Conservation (phyloP, 2,888 invertebrate species). For the Cephus nigrinus region DNA sequence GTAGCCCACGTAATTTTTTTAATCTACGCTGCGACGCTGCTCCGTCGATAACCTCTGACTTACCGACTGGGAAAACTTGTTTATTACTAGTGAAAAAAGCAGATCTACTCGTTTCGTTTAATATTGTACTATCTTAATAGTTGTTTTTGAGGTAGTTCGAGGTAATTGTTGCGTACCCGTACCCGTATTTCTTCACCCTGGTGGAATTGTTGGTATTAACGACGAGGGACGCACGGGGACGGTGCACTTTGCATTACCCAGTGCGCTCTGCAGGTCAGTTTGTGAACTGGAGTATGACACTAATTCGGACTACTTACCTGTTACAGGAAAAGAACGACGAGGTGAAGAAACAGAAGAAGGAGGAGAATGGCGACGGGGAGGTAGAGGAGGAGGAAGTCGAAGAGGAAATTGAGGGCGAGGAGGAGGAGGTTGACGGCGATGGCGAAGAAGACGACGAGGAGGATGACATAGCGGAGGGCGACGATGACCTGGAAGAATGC, state of each 20-base stretch:
- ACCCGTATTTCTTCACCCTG: background rate
- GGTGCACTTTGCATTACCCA: background rate
- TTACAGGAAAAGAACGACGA: slow-evolving; percentile 78
- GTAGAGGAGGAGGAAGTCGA: slow-evolving; percentile 71
- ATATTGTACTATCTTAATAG: background rate
- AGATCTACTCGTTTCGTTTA: background rate
- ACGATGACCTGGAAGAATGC: slow-evolving; percentile 63
- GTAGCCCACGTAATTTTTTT: background rate
- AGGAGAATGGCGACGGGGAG: slow-evolving; percentile 80
- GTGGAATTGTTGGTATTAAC: background rate
- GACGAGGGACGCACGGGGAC: background rate
- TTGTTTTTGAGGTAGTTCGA: background rate
- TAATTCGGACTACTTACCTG: background rate
- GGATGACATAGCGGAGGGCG: slow-evolving; percentile 75
- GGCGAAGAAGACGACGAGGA: slow-evolving; percentile 75
- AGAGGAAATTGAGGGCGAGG: slow-evolving; percentile 77
- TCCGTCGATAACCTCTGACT: background rate
- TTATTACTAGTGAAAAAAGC: background rate
- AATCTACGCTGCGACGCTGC: background rate
- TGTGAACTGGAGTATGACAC: background rate
- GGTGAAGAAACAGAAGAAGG: slow-evolving; percentile 83
- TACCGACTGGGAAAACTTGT: background rate
- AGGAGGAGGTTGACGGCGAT: slow-evolving; percentile 72
- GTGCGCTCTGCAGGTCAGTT: background rate
- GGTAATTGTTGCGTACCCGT: background rate